Conservation (phyloP, 37 sponge, comb jelly and placozoan species). For the Tethya wilhelma region DNA sequence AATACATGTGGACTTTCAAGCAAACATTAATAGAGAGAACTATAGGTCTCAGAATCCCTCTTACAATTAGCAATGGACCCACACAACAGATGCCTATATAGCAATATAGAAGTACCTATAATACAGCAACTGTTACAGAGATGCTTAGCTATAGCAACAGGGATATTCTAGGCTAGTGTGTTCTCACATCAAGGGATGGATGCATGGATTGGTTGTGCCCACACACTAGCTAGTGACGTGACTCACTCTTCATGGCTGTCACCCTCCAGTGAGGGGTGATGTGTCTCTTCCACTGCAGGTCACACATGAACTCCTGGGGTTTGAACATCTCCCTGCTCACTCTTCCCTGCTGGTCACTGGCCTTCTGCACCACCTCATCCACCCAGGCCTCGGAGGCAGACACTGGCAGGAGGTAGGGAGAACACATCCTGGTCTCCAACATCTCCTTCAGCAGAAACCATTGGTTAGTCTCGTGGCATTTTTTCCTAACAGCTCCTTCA, state of each 20-base stretch:
- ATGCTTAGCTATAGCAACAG: too few relatives aligned
- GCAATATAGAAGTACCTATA: too few relatives aligned
- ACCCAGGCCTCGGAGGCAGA: conserved; percentile 67
- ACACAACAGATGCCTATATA: too few relatives aligned
- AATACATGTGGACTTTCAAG: too few relatives aligned
- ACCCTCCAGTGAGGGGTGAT: conserved; percentile 79
- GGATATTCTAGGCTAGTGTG: too few relatives aligned
- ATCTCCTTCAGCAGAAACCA: conserved; percentile 72
- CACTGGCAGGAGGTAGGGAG: conserved; percentile 56
- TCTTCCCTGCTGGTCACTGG: neutral
- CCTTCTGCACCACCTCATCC: conserved; percentile 20
- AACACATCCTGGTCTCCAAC: conserved; percentile 64
- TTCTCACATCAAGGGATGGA: too few relatives aligned
- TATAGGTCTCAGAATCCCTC: too few relatives aligned
- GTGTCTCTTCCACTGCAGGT: conserved; percentile 25
- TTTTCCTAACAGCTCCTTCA: neutral
- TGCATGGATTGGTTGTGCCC: too few relatives aligned
- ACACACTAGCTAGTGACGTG: too few relatives aligned
- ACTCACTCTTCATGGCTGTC: conserved; percentile 54
- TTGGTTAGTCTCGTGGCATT: conserved; percentile 36
- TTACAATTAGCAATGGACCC: too few relatives aligned
- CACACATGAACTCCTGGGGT: conserved; percentile 60
- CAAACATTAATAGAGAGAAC: too few relatives aligned
- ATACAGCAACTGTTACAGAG: too few relatives aligned
- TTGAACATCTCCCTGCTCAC: conserved; percentile 22